Evolutionary conservation across 2,888 invertebrate species (phyloP), one percentile per base, ranked within the genome.

Genomic region (Drosophila anomelani): DNA sequence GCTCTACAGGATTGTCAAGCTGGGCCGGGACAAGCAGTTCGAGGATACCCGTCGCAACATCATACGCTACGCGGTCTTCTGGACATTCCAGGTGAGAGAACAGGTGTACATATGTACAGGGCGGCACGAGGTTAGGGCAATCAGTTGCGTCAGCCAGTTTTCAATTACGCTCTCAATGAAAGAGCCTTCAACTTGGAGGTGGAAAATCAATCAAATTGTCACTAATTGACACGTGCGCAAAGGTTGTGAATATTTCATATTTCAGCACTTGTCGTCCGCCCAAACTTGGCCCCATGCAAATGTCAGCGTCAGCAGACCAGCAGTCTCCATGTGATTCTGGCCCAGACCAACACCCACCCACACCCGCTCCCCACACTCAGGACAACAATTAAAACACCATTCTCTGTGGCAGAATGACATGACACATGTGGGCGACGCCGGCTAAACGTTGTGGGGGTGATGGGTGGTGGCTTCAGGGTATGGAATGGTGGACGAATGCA

Each of bases 1-100:
- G 12, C 94, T 98, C n/a, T 98, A 97, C 92, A 91, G 98, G 83
- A 97, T 98, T 76, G 94, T 98, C 74, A 97, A 97, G 93, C 96
- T 98, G 79, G 98, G 98, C 20, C 94, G 97, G 85, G 98, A 98
- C 91, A 97, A 97, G 81, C 95, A 97, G 89, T 98, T 98, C 90
- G 97, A 97, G 90, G 98, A 98, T 91, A 95, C 96, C 66, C 95
- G 96, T 79, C 96, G 97, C 81, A 98, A 97, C 90, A 95, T 96
- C 20, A 95, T 97, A 59, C 94, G 97, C 81, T 98, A 97, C 91
- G 97, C 97, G n/a, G 96, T 97, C 7, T 98, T 98, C 92, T 98
- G 98, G 95, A 97, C 97, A 0, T 98, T 98, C 92, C 96, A 96
- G 94, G 96, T 96, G 93, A 91, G 80, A 68, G 29, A 26, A n/a